Base-by-base conservation (phyloP, 2,797 vertebrate genomes). In the Crocodylus rhombifer region DNA sequence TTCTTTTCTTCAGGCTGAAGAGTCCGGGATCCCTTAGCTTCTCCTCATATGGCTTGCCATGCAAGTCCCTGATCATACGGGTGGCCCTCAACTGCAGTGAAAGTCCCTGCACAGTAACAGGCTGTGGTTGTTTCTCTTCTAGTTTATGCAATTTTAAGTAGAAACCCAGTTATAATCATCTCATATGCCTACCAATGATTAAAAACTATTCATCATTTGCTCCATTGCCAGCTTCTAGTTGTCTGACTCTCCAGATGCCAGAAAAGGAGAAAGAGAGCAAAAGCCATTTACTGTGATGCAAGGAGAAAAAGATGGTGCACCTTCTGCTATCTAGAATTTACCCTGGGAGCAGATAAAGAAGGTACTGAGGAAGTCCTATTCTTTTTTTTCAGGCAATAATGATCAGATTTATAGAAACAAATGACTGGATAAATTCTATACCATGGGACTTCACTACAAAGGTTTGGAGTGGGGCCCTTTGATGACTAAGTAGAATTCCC, bases 251-350 rank as follows among this genome's bases (percentile, higher is more conserved):
- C 80, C 30, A 71, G 67, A 36, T 20, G 36, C 67, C 67, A 18
- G 36, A 30, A 36, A 69, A 71, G 67, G 33, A 36, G 33, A 36
- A 51, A 51, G 42, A 10, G 12, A 71, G 67, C 20, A 71, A 89
- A 87, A 88, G 93, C 88, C 86, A 95, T 60, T 93, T 95, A 95
- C 89, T 89, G 95, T 93, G 91, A 96, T 95, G 82, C 57, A 86
- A 88, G 84, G 94, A 92, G 93, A 95, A 96, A 91, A 81, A 82
- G 36, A 7, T 51, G 74, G 78, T 83, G 93, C 76, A 83, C 91
- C 80, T 90, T 93, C 84, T 95, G 87, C 86, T 95, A 79, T 87
- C 78, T 90, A 73, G 42, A 14, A 88, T 86, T n/a, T 93, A 64
- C 55, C 82, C 84, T 80, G 73, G 89, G 62, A 92, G 11, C 67